Evolutionary conservation across 2,888 invertebrate genomes (phyloP).

Genomic region (Drosophila borborema): DNA sequence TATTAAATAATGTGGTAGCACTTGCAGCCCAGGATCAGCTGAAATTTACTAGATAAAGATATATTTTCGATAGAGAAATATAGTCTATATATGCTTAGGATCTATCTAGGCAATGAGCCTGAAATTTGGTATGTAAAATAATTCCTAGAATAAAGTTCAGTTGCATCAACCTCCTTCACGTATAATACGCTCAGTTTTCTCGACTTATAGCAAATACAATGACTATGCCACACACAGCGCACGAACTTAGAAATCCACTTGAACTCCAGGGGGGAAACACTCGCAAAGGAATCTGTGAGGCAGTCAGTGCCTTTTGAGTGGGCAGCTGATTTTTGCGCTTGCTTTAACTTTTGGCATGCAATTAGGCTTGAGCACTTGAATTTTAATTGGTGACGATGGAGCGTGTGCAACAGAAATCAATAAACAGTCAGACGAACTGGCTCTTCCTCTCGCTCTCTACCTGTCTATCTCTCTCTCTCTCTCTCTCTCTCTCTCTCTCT

Average conservation of each 20-base stretch:
- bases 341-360: conserved; percentile 49
- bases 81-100: too few relatives aligned
- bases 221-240: neutral
- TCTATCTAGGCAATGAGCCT: neutral
- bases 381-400: conserved; percentile 63
- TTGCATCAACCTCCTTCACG: too few relatives aligned
- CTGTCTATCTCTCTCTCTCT: neutral
- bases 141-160: neutral
- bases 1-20: neutral
- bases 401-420: conserved; percentile 57
- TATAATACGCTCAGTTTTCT: neutral
- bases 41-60: neutral
- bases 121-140: neutral
- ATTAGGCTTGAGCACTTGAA: conserved; percentile 65
- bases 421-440: conserved; percentile 48
- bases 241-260: neutral
- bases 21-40: neutral
- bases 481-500: too few relatives aligned
- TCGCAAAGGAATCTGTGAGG: conserved; percentile 1
- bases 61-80: neutral
- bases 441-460: neutral
- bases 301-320: conserved; percentile 18
- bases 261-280: neutral
- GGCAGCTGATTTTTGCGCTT: conserved; percentile 33
- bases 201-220: neutral